Evolutionary conservation across 2,113 vertebrate species (phyloP).

Genomic region (Morone chrysops): DNA sequence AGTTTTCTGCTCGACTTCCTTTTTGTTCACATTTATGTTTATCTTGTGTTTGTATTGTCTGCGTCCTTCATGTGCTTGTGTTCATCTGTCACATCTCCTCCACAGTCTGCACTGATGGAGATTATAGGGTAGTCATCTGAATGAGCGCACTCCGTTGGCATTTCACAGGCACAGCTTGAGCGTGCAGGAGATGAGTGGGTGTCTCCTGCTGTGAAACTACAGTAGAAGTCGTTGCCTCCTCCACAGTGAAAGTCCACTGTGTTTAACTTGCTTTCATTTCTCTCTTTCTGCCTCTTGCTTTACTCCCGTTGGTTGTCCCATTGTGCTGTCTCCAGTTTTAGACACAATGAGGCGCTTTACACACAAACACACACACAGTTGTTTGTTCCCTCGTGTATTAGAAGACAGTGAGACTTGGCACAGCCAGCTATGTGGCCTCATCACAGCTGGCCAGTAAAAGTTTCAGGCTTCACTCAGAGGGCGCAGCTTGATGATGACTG

Average conservation of each 20-base stretch:
- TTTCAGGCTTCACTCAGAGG: constrained; percentile 31
- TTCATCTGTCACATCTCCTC: constrained; percentile 44
- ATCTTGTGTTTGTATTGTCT: constrained; percentile 1
- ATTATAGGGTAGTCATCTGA: constrained; percentile 54
- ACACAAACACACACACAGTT: constrained; percentile 23
- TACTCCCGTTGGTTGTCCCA: constrained; percentile 3
- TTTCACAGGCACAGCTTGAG: constrained; percentile 62
- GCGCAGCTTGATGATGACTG: constrained; percentile 69
- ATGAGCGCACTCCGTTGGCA: constrained; percentile 31
- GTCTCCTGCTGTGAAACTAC: constrained; percentile 63
- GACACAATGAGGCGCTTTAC: constrained; percentile 49
- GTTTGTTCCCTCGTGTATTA: constrained; percentile 44
- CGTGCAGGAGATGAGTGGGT: constrained; percentile 64
- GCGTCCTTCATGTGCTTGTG: neutral
- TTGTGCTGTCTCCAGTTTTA: neutral
- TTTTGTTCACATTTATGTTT: constrained; percentile 17
- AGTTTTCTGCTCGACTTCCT: neutral
- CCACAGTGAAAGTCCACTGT: constrained; percentile 23
- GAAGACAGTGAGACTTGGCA: constrained; percentile 51
- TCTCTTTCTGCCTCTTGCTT: neutral
- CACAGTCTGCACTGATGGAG: constrained; percentile 35
- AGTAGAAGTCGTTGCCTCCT: constrained; percentile 47
- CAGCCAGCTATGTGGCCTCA: constrained; percentile 42
- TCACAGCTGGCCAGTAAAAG: constrained; percentile 64
- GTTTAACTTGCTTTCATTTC: neutral